Percentiles rank a stretch among this genome's conserved stretches.
These are phyloP conservation scores for Ophioninae sp. DNA, from an alignment of 2,888 invertebrate genomes.

Conservation along the genomic window DNA sequence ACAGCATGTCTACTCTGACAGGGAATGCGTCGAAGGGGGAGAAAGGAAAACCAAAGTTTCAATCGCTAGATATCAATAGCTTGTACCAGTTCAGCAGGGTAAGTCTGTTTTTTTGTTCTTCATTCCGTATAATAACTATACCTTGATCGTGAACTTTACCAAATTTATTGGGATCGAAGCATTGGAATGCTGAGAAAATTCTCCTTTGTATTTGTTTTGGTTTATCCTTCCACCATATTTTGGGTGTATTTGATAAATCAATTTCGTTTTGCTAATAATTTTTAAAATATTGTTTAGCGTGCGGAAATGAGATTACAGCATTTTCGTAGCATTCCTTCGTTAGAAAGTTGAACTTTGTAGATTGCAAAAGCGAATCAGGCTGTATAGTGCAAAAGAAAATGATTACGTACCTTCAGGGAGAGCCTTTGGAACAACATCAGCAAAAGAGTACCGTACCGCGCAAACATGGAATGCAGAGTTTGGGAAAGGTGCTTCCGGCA, in stretches of 20 bases:
- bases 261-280: too few species aligned
- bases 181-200: neutral
- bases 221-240: neutral
- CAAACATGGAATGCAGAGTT: slow-evolving; percentile 99
- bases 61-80: slow-evolving; percentile 98
- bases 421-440: slow-evolving; percentile 93
- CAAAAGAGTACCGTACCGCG: slow-evolving; percentile 94
- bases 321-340: neutral
- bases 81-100: slow-evolving; percentile 94
- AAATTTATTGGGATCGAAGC: neutral
- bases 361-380: neutral
- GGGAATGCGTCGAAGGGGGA: slow-evolving; percentile 93
- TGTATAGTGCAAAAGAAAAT: neutral
- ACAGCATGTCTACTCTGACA: slow-evolving; percentile 98
- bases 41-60: slow-evolving; percentile 97
- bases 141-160: neutral
- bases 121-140: neutral
- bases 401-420: slow-evolving; percentile 84
- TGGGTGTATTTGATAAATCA: too few species aligned
- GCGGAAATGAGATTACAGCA: neutral
- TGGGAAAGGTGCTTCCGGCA: slow-evolving; percentile 99
- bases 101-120: slow-evolving; percentile 76
- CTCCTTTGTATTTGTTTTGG: neutral
- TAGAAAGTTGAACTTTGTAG: neutral
- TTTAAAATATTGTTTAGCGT: too few species aligned